A percentile compares a stretch with the other conserved stretches of the same genome.
These are phyloP conservation scores for Phalacrocorax carbo DNA, from an alignment of 2,113 vertebrate genomes.

Conservation along the genomic window DNA sequence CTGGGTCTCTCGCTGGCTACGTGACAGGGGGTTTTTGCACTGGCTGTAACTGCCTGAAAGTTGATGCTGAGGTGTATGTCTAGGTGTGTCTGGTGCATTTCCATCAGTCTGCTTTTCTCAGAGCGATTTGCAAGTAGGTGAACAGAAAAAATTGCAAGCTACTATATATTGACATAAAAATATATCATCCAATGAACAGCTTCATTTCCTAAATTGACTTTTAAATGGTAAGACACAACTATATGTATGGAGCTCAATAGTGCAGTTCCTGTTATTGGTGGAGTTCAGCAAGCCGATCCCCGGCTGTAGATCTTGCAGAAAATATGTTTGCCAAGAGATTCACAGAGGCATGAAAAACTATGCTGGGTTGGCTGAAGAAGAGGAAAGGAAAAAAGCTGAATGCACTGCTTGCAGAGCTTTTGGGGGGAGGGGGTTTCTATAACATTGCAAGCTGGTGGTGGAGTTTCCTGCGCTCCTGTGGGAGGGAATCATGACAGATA, in stretches of 20 bases:
- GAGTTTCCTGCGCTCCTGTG: not conserved
- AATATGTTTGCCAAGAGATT: not conserved
- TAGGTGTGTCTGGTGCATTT: not conserved
- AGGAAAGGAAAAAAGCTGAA: not conserved
- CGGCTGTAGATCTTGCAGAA: not conserved
- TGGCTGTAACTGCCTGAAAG: not conserved
- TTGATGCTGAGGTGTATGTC: not conserved
- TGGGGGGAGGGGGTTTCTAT: not conserved
- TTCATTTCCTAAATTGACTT: not conserved
- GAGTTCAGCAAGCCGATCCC: not conserved
- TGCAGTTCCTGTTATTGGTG: not conserved
- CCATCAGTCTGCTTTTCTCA: not conserved
- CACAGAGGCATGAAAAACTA: not conserved
- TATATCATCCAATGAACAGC: not conserved
- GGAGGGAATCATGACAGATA: conserved; percentile 36
- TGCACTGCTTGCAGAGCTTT: not conserved
- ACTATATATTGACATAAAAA: not conserved
- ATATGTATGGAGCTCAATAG: not conserved
- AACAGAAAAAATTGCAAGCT: not conserved
- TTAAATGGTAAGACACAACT: not conserved
- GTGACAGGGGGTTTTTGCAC: accelerated
- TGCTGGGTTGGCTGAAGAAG: not conserved
- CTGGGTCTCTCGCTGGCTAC: not conserved
- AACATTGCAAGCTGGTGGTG: not conserved
- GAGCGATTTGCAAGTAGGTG: not conserved